Percentiles rank a stretch among this genome's conserved stretches.
Conservation (phyloP, 1,140 invertebrate species). For the Atopsyche davidsoni region DNA sequence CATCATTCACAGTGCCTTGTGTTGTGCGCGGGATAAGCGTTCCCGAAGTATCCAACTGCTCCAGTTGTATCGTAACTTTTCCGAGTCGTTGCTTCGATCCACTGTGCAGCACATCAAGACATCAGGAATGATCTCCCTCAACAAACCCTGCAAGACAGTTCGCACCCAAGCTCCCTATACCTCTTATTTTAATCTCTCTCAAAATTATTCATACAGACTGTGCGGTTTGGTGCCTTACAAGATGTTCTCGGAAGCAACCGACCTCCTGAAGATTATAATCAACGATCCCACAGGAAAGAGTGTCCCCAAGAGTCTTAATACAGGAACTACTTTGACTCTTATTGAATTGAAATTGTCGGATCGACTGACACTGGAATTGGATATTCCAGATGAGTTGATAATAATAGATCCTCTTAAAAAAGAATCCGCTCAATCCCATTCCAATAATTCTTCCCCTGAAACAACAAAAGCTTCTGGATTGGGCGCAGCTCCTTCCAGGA, state of each 20-base stretch:
- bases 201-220: constrained; percentile 11
- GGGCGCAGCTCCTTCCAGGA: constrained; percentile 1
- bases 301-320: constrained; percentile 10
- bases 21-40: constrained; percentile 49
- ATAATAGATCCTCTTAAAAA: constrained; percentile 4
- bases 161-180: constrained; percentile 1
- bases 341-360: constrained; percentile 13
- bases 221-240: constrained; percentile 10
- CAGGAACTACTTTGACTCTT: constrained; percentile 11
- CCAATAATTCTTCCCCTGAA: background rate
- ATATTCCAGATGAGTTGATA: constrained; percentile 11
- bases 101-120: constrained; percentile 50
- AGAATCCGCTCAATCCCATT: background rate
- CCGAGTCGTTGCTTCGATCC: constrained; percentile 50
- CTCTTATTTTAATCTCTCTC: constrained; percentile 20
- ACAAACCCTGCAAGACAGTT: constrained; percentile 34
- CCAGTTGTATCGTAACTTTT: constrained; percentile 60
- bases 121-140: constrained; percentile 51
- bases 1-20: constrained; percentile 56
- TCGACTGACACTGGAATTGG: constrained; percentile 6
- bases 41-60: constrained; percentile 56
- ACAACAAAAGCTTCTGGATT: too few relatives aligned
- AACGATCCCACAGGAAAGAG: constrained; percentile 1
- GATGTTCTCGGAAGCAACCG: constrained; percentile 13
- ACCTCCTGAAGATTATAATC: background rate